These are phyloP conservation scores for Porites rus DNA, from an alignment of 92 coral and sea anemone genomes.

Conservation along the genomic window DNA sequence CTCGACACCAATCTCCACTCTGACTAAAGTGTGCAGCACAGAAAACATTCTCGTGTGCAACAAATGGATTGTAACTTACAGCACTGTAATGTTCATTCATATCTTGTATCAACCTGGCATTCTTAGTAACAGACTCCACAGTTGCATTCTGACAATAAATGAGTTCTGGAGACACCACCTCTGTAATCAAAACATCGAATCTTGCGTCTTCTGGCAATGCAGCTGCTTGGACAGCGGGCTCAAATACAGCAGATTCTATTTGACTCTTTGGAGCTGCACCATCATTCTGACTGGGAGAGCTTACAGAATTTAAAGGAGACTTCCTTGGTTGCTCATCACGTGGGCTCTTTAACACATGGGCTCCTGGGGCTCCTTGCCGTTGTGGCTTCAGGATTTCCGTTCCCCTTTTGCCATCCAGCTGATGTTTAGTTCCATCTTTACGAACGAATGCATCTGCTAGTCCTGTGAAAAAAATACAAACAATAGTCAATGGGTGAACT, in stretches of 20 bases:
- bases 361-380: not conserved
- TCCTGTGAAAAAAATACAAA: not conserved
- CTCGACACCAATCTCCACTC: constrained; percentile 83
- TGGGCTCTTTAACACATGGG: not conserved
- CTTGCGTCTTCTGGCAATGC: constrained; percentile 12
- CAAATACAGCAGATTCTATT: constrained; percentile 38
- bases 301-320: not conserved
- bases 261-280: not conserved
- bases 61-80: constrained; percentile 34
- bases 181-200: constrained; percentile 67
- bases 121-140: constrained; percentile 20
- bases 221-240: constrained; percentile 61
- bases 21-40: constrained; percentile 66
- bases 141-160: constrained; percentile 69
- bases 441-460: constrained; percentile 33
- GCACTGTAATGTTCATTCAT: constrained; percentile 57
- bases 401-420: constrained; percentile 6
- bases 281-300: not conserved
- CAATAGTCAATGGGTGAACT: not conserved
- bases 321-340: not conserved
- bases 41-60: constrained; percentile 59
- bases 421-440: constrained; percentile 18
- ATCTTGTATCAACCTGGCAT: constrained; percentile 48
- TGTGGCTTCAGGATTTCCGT: not conserved
- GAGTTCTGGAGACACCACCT: constrained; percentile 66